Conservation (phyloP, 2,797 vertebrate species). For the Ceryle rudis region DNA sequence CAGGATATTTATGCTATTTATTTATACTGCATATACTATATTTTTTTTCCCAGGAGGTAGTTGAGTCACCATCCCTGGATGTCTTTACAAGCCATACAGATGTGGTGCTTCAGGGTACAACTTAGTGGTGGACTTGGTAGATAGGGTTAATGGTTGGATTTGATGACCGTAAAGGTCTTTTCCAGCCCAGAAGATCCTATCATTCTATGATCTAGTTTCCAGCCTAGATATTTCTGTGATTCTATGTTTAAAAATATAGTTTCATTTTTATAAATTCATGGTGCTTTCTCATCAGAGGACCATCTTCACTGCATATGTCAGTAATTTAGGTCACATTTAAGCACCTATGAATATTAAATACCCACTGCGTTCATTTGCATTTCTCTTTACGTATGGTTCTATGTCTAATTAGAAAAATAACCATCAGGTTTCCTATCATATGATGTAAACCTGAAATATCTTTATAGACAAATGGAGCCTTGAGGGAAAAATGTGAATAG, state of each 20-base stretch:
- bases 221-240: no score
- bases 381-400: background rate
- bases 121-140: no score
- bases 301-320: background rate
- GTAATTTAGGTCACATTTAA: background rate
- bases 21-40: no score
- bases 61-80: no score
- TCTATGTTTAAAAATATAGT: background rate
- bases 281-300: background rate
- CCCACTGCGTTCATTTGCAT: rapidly evolving
- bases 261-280: background rate
- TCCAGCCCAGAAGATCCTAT: no score
- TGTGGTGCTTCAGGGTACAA: no score
- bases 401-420: background rate
- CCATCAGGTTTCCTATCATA: background rate
- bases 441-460: background rate
- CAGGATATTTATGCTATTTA: background rate
- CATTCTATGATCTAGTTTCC: no score
- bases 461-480: background rate
- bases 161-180: no score
- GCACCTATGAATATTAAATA: background rate
- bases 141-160: no score
- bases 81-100: no score
- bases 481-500: background rate
- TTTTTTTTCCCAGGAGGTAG: no score